These are phyloP conservation scores for Xenentodon cancila DNA, from an alignment of 2,797 vertebrate species.

Conservation along the genomic window DNA sequence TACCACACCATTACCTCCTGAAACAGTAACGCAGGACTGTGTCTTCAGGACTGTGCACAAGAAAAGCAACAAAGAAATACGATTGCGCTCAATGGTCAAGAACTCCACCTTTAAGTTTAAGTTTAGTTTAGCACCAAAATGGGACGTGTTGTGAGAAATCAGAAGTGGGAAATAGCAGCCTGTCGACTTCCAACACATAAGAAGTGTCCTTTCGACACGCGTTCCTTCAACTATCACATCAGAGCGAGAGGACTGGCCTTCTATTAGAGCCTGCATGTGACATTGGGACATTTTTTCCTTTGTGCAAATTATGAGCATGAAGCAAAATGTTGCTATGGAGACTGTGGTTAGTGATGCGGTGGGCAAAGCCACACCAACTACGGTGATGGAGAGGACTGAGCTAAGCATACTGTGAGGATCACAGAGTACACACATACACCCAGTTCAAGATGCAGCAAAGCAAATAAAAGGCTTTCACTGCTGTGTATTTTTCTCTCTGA, in stretches of 20 bases:
- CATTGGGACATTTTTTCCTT: slow-evolving; percentile 68
- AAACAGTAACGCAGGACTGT: no score
- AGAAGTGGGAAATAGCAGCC: slow-evolving; percentile 38
- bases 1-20: no score
- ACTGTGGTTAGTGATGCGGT: slow-evolving; percentile 71
- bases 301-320: slow-evolving; percentile 69
- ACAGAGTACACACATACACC: slow-evolving; percentile 32
- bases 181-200: slow-evolving; percentile 46
- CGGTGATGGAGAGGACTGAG: slow-evolving; percentile 53
- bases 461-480: slow-evolving; percentile 51
- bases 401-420: slow-evolving; percentile 60
- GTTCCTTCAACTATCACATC: slow-evolving; percentile 56
- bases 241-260: slow-evolving; percentile 40
- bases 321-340: slow-evolving; percentile 80
- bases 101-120: no score
- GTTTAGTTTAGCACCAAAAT: not conserved
- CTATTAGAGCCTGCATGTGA: slow-evolving; percentile 53
- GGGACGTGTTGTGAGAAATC: slow-evolving; percentile 11
- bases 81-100: no score
- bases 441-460: slow-evolving; percentile 25
- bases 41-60: not conserved
- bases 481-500: slow-evolving; percentile 35
- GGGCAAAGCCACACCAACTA: slow-evolving; percentile 61
- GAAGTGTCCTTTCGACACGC: slow-evolving; percentile 35
- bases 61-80: not conserved